Conservation (phyloP, 2,888 invertebrate species). For the Dolomedes plantarius region DNA sequence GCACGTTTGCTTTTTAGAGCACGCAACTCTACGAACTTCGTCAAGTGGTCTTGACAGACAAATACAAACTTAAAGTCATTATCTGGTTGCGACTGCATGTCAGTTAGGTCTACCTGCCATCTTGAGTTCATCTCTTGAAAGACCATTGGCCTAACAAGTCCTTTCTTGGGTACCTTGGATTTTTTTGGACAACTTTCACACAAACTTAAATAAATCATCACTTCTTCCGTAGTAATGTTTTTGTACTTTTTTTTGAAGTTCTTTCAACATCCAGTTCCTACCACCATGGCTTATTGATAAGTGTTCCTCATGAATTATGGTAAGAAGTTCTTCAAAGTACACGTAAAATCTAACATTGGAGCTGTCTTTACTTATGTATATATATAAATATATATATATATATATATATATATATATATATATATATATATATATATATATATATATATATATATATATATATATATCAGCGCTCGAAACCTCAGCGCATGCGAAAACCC, state of each 20-base stretch:
- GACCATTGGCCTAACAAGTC: constrained; percentile 15
- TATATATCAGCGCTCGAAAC: no score
- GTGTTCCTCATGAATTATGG: constrained; percentile 10
- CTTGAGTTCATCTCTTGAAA: background rate
- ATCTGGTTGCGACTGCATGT: constrained; percentile 7
- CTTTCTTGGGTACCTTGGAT: constrained; percentile 15
- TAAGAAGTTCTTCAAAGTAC: constrained; percentile 15
- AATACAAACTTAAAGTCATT: constrained; percentile 1
- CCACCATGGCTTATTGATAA: background rate
- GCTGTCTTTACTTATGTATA: constrained; percentile 6
- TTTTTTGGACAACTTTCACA: constrained; percentile 1
- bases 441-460: no score
- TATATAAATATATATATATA: no score
- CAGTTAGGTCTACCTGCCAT: background rate
- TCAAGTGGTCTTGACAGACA: constrained; percentile 9
- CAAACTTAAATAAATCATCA: constrained; percentile 35
- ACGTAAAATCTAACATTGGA: constrained; percentile 24
- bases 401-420: no score
- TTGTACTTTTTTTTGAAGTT: constrained; percentile 2
- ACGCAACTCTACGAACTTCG: constrained; percentile 10
- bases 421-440: no score
- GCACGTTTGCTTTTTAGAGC: background rate
- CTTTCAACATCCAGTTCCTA: constrained; percentile 12
- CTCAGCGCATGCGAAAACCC: no score
- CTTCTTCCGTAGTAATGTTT: constrained; percentile 12